Evolutionary conservation across 2,797 vertebrate species (phyloP).

Genomic region (Oophaga sylvatica): DNA sequence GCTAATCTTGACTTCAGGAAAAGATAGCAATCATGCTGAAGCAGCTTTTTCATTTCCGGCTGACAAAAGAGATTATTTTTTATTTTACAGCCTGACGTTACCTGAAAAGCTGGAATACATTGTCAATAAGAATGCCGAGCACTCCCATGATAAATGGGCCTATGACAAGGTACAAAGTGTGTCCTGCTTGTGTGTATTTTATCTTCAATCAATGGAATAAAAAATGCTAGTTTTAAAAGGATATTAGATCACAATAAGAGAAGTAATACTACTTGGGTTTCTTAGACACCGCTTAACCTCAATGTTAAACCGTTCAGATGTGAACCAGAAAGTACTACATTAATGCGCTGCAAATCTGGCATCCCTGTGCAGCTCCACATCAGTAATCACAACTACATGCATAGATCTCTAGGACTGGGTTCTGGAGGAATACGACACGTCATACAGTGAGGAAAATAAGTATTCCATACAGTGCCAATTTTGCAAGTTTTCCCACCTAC

Average conservation of each 20-base stretch:
- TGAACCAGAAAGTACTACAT: neutral
- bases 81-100: constrained; percentile 84
- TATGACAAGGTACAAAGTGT: constrained; percentile 87
- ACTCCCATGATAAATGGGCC: constrained; percentile 95
- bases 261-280: neutral
- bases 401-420: neutral
- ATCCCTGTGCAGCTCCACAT: neutral
- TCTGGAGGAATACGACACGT: neutral
- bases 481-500: too few species aligned
- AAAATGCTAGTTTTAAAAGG: constrained; percentile 2
- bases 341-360: neutral
- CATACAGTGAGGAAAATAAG: too few species aligned
- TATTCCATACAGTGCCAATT: too few species aligned
- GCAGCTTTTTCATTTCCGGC: neutral
- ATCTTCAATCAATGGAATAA: constrained; percentile 13
- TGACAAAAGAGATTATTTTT: neutral
- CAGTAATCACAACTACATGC: neutral
- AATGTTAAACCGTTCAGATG: neutral
- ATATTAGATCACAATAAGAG: neutral
- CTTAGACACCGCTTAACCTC: neutral
- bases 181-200: neutral
- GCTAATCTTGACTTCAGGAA: constrained; percentile 12
- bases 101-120: constrained; percentile 95
- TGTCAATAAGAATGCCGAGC: constrained; percentile 93
- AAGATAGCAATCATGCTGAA: constrained; percentile 27